Conservation (phyloP, 1,140 invertebrate genomes). For the Ctenoplectra terminalis region DNA sequence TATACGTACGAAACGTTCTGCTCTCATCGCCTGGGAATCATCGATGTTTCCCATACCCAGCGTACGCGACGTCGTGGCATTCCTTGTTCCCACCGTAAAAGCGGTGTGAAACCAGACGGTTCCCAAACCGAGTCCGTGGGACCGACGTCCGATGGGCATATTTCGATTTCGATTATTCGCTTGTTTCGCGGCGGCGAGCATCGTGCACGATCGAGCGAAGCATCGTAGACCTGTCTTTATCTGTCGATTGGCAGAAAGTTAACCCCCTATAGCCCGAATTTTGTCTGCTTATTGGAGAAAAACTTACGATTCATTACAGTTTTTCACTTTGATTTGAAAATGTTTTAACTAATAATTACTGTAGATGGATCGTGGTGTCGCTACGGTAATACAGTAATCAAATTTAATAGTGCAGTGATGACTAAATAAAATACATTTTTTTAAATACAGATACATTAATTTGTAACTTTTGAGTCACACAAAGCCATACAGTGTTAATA, state of each 20-base stretch:
- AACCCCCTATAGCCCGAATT: too few relatives aligned
- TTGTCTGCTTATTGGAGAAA: too few relatives aligned
- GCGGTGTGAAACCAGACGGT: conserved; percentile 59
- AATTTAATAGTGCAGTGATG: too few relatives aligned
- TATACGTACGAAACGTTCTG: conserved; percentile 28
- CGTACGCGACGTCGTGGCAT: conserved; percentile 28
- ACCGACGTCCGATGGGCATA: conserved; percentile 13
- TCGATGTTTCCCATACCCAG: conserved; percentile 73
- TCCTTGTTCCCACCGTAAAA: conserved; percentile 66
- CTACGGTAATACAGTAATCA: too few relatives aligned
- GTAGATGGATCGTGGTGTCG: too few relatives aligned
- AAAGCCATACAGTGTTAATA: too few relatives aligned
- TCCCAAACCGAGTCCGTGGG: conserved; percentile 66
- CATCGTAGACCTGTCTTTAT: neutral
- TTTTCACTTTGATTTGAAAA: too few relatives aligned
- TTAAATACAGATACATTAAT: too few relatives aligned
- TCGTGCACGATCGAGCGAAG: neutral
- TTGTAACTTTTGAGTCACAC: too few relatives aligned
- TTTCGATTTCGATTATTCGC: conserved; percentile 22
- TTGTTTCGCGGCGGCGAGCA: neutral
- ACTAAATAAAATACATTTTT: too few relatives aligned
- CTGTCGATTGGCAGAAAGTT: neutral
- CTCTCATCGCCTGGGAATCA: conserved; percentile 70
- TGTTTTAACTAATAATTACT: too few relatives aligned
- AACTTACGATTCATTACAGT: too few relatives aligned